These are phyloP conservation scores for Drosophila hydei DNA, from an alignment of 1,140 invertebrate species.

Conservation along the genomic window DNA sequence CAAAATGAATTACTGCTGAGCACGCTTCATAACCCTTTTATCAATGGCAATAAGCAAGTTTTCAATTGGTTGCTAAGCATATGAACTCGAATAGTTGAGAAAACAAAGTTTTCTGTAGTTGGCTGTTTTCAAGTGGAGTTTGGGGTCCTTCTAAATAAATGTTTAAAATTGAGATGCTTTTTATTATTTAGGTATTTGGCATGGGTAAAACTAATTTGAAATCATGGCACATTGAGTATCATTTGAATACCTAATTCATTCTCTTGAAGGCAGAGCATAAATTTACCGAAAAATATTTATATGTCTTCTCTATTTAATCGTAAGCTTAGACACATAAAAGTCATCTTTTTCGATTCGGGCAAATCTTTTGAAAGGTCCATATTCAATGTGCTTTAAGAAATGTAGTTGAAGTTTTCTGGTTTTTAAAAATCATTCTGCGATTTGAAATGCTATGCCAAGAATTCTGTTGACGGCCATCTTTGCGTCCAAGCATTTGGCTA, in stretches of 20 bases:
- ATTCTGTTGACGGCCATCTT: constrained; percentile 30
- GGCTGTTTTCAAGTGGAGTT: constrained; percentile 49
- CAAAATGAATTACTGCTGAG: too few relatives aligned
- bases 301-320: neutral
- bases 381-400: neutral
- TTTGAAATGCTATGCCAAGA: constrained; percentile 26
- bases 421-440: constrained; percentile 26
- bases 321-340: too few relatives aligned
- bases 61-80: constrained; percentile 71
- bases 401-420: neutral
- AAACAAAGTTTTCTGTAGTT: constrained; percentile 37
- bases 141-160: neutral
- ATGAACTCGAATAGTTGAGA: constrained; percentile 35
- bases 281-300: too few relatives aligned
- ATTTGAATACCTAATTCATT: too few relatives aligned
- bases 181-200: too few relatives aligned
- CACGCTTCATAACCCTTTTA: constrained; percentile 48
- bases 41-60: constrained; percentile 72
- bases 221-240: too few relatives aligned
- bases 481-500: constrained; percentile 7
- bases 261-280: too few relatives aligned
- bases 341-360: too few relatives aligned
- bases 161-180: constrained; percentile 56
- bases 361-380: too few relatives aligned
- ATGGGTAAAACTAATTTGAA: too few relatives aligned